Evolutionary conservation across 2,113 vertebrate species (phyloP).

Genomic region (Miniopterus natalensis): DNA sequence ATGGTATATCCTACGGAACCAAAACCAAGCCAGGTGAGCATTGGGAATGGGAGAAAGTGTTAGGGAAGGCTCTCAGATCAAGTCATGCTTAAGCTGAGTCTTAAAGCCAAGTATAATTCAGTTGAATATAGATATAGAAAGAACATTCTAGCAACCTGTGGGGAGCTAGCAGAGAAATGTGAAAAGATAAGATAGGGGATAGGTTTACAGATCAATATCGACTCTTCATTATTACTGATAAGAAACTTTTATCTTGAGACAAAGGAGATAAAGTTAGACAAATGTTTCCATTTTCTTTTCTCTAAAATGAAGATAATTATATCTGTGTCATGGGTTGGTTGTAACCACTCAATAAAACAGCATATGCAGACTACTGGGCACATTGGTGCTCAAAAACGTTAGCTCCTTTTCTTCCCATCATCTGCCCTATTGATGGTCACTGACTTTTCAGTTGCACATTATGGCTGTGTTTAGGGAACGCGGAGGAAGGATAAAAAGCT

Average conservation of each 20-base stretch:
- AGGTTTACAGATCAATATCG: not conserved
- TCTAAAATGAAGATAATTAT: not conserved
- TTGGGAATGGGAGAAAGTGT: not conserved
- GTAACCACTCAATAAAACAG: not conserved
- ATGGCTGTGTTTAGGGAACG: not conserved
- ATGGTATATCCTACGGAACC: not conserved
- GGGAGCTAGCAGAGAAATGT: not conserved
- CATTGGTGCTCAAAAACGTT: not conserved
- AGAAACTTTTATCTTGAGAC: conserved; percentile 8
- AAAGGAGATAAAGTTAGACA: not conserved
- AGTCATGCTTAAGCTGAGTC: not conserved
- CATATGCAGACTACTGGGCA: not conserved
- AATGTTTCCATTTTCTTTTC: conserved; percentile 8
- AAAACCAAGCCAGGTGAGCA: not conserved
- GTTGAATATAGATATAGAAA: not conserved
- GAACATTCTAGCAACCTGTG: not conserved
- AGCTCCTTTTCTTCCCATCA: not conserved
- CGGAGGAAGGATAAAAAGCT: not conserved
- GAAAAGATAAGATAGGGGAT: not conserved
- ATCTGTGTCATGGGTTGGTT: not conserved
- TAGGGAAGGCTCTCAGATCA: not conserved
- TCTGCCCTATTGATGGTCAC: not conserved
- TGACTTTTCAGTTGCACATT: not conserved
- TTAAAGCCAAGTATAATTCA: not conserved
- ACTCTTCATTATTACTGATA: not conserved